A percentile compares a stretch with the other conserved stretches of the same genome.
These are phyloP conservation scores for Cerceris rybyensis DNA, from an alignment of 2,888 invertebrate genomes.

Conservation along the genomic window DNA sequence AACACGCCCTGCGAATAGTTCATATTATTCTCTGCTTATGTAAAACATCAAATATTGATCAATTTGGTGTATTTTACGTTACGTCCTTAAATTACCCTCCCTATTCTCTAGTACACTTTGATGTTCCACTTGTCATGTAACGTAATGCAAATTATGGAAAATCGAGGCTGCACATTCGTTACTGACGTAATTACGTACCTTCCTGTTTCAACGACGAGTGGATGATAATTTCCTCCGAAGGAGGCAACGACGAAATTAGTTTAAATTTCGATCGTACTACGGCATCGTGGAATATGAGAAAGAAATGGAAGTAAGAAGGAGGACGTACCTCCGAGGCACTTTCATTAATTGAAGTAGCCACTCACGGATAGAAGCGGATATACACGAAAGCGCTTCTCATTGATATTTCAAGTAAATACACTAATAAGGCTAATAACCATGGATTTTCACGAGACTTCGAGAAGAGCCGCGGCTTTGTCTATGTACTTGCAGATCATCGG, in stretches of 20 bases:
- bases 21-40: not conserved
- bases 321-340: not conserved
- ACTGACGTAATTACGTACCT: slow-evolving; percentile 27
- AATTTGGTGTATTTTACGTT: slow-evolving; percentile 34
- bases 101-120: not conserved
- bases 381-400: slow-evolving; percentile 14
- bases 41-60: slow-evolving; percentile 53
- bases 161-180: slow-evolving; percentile 15
- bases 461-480: not conserved
- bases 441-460: not conserved
- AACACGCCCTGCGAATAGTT: too few relatives aligned
- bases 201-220: not conserved
- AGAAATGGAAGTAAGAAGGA: not conserved
- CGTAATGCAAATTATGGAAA: too few relatives aligned
- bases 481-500: not conserved
- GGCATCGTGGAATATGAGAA: not conserved
- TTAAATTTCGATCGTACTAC: not conserved
- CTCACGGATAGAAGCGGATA: slow-evolving; percentile 1
- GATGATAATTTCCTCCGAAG: not conserved
- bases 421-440: slow-evolving; percentile 30
- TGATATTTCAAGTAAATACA: slow-evolving; percentile 24
- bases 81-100: slow-evolving; percentile 33
- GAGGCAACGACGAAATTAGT: not conserved
- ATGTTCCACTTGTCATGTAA: not conserved
- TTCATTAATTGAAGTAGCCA: not conserved